Evolutionary conservation across 2,888 invertebrate genomes (phyloP).

Genomic region (Eucriotettix oculatus): DNA sequence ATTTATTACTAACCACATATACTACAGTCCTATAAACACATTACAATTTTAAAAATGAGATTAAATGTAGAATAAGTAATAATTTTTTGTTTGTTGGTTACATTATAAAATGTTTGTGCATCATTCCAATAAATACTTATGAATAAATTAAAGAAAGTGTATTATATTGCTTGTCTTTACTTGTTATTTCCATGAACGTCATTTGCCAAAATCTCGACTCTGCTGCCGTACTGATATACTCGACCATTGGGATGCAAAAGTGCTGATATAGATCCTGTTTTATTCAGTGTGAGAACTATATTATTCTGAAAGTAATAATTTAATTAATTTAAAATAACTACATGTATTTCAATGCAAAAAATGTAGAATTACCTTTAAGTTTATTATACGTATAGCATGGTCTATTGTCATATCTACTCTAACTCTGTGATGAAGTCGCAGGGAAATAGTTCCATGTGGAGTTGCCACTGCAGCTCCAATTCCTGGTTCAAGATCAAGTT

Average conservation of each 20-base stretch:
- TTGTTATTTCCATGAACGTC: constrained; percentile 70
- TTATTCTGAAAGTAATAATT: constrained; percentile 35
- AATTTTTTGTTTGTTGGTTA: no score
- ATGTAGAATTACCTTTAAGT: constrained; percentile 25
- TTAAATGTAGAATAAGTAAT: no score
- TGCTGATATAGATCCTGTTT: constrained; percentile 62
- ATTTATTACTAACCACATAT: no score
- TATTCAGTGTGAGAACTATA: constrained; percentile 62
- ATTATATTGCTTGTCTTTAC: constrained; percentile 29
- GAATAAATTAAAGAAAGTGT: no score
- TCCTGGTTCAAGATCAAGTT: constrained; percentile 29
- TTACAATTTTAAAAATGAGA: no score
- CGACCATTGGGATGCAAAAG: constrained; percentile 75
- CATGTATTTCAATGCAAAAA: background rate
- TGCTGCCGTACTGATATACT: constrained; percentile 69
- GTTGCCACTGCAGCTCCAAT: constrained; percentile 49
- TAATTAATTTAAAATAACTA: no score
- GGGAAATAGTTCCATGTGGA: constrained; percentile 65
- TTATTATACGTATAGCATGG: constrained; percentile 54
- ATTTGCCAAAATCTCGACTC: constrained; percentile 74
- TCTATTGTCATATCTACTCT: constrained; percentile 73
- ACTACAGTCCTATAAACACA: no score
- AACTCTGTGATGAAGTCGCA: constrained; percentile 60
- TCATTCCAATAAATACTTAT: no score
- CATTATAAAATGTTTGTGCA: no score